These are phyloP conservation scores for Apoda limacodes DNA, from an alignment of 2,888 invertebrate genomes.

Conservation along the genomic window DNA sequence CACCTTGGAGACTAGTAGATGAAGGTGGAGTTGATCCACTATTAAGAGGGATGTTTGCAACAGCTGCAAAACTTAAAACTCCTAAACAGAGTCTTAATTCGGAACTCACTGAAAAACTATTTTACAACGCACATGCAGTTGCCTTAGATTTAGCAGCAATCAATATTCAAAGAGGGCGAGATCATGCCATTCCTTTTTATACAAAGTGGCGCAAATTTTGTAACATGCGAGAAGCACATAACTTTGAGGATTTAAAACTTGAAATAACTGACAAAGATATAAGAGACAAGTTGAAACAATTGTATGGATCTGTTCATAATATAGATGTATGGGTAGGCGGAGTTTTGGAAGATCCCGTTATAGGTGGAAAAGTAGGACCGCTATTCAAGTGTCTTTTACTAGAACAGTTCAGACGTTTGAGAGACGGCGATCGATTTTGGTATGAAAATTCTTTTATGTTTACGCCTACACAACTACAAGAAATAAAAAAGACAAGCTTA, in stretches of 20 bases:
- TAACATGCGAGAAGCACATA: conserved; percentile 81
- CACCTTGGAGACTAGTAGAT: conserved; percentile 94
- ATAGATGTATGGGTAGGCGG: conserved; percentile 98
- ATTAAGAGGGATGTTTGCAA: conserved; percentile 89
- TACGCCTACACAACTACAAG: conserved; percentile 84
- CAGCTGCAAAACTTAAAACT: conserved; percentile 89
- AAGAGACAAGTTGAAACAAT: conserved; percentile 77
- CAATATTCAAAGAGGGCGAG: conserved; percentile 94
- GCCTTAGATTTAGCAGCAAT: conserved; percentile 96
- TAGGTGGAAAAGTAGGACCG: conserved; percentile 92
- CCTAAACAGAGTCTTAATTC: conserved; percentile 91
- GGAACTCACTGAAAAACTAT: conserved; percentile 94
- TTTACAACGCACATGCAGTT: conserved; percentile 86
- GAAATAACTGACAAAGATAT: conserved; percentile 82
- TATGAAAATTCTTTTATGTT: conserved; percentile 93
- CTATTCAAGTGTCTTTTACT: conserved; percentile 92
- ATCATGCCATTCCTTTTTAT: conserved; percentile 94
- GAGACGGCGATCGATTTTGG: conserved; percentile 97
- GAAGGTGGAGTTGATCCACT: conserved; percentile 99
- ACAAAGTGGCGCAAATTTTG: conserved; percentile 89
- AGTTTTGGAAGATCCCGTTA: conserved; percentile 88
- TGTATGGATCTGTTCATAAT: conserved; percentile 96
- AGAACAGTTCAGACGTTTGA: conserved; percentile 90
- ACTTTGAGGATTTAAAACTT: conserved; percentile 84
- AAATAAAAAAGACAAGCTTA: conserved; percentile 85